Conservation (phyloP, 2,797 vertebrate species). For the Ptychobarbus kaznakovi region DNA sequence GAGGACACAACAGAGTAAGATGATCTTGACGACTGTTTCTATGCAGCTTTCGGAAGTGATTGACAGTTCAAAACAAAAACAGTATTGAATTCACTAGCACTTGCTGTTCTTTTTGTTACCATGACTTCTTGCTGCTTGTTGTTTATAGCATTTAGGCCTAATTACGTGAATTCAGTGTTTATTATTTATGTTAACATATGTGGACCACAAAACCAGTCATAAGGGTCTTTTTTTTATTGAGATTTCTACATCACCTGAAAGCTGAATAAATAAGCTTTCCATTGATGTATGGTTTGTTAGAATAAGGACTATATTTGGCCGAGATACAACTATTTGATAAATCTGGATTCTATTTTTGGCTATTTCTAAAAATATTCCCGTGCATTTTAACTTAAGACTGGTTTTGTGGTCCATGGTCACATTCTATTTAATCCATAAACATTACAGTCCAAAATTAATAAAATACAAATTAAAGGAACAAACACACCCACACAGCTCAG, state of each 20-base stretch:
- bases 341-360: not conserved
- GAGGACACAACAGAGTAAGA: constrained; percentile 70
- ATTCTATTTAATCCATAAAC: not conserved
- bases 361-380: too few species aligned
- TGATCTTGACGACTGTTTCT: constrained; percentile 40
- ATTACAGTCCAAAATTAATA: not conserved
- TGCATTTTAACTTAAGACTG: too few species aligned
- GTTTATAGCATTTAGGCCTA: not conserved
- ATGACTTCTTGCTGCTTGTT: not conserved
- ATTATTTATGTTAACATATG: not conserved
- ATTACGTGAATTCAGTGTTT: too few species aligned
- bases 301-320: too few species aligned
- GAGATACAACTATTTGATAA: not conserved
- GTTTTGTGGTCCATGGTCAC: too few species aligned
- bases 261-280: not conserved
- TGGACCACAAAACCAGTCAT: too few species aligned
- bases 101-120: not conserved
- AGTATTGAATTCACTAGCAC: not conserved
- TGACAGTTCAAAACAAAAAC: not conserved
- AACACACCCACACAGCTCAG: not conserved
- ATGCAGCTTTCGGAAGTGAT: not conserved
- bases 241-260: not conserved
- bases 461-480: not conserved
- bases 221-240: not conserved
- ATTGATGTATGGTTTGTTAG: too few species aligned